phyloP scores from a whole-genome alignment of 2,888 invertebrate genomes.

The Scelioninae gen. 2 region DNA sequence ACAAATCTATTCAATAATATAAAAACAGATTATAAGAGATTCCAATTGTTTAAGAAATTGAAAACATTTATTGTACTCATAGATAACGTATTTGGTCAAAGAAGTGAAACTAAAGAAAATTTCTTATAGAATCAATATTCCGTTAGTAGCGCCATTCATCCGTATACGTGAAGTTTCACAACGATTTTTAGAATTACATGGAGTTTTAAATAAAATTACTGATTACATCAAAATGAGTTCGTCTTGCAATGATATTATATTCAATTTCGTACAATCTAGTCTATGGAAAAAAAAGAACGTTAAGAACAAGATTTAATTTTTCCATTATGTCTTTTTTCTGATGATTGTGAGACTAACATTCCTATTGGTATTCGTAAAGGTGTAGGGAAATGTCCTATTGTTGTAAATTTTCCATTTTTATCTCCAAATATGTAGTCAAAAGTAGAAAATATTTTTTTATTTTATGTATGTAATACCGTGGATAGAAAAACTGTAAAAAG shows the following conservation, averaged over 20 bases:
- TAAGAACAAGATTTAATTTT: constrained; percentile 45
- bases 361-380: constrained; percentile 60
- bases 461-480: constrained; percentile 44
- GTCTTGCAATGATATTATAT: constrained; percentile 22
- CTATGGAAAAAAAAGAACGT: constrained; percentile 46
- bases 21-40: constrained; percentile 45
- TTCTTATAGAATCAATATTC: constrained; percentile 34
- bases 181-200: constrained; percentile 51
- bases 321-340: constrained; percentile 57
- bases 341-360: constrained; percentile 62
- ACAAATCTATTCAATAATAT: constrained; percentile 17
- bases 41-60: constrained; percentile 33
- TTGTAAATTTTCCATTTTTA: constrained; percentile 51
- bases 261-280: constrained; percentile 49
- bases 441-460: constrained; percentile 48
- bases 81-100: constrained; percentile 37
- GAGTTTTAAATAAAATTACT: constrained; percentile 31
- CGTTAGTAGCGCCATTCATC: constrained; percentile 51
- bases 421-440: constrained; percentile 53
- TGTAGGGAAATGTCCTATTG: constrained; percentile 60
- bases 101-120: constrained; percentile 42
- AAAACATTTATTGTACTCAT: constrained; percentile 47
- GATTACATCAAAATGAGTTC: constrained; percentile 44
- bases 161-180: constrained; percentile 35
- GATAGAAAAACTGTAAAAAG: constrained; percentile 46